Base-by-base conservation (phyloP, 1,140 invertebrate species). In the Bursaphelenchus mucronatus region DNA sequence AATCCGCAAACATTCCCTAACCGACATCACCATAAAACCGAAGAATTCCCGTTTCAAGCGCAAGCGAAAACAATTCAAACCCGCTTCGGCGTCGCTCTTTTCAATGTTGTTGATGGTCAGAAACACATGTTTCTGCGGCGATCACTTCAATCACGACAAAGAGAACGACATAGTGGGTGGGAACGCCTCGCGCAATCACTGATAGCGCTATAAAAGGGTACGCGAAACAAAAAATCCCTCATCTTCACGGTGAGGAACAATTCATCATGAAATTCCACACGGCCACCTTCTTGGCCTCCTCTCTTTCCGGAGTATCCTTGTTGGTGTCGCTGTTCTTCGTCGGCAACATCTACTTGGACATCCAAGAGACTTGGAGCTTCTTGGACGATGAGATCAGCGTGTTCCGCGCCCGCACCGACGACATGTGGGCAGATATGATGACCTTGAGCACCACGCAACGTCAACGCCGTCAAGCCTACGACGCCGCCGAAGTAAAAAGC, bases 201-300 rank as follows among this genome's bases (percentile, higher is more conserved):
- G 21, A 21, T 6, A 17, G 45, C 6, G 21, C 11, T 49, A 17
- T 8, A 13, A 3, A 65, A 10, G 21, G 8, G 8, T 3, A 8
- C 45, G 13, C n/a, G 17, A 44, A 4, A 9, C 17, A 41, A 41
- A 21, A 11, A 46, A 39, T 21, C 30, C 41, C 5, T 39, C 15
- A 64, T 58, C 43, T 30, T 66, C 65, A 39, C 46, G 49, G 39
- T 43, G 41, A 44, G 44, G 21, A 1, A 66, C 67, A 17, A 49
- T 51, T 10, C 3, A 47, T 53, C 15, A 79, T 79, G 77, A 77
- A 79, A 59, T 64, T 79, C 40, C 72, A 79, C 66, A 82, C 77
- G 40, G 76, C 73, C 52, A 79, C 79, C 21, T 80, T 81, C 40
- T 54, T 79, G 54, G 77, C 77, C 13, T 82, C 80, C 39, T 68